These are phyloP conservation scores for Phanerotoma sp. DNA, from an alignment of 2,888 invertebrate genomes.

Conservation along the genomic window DNA sequence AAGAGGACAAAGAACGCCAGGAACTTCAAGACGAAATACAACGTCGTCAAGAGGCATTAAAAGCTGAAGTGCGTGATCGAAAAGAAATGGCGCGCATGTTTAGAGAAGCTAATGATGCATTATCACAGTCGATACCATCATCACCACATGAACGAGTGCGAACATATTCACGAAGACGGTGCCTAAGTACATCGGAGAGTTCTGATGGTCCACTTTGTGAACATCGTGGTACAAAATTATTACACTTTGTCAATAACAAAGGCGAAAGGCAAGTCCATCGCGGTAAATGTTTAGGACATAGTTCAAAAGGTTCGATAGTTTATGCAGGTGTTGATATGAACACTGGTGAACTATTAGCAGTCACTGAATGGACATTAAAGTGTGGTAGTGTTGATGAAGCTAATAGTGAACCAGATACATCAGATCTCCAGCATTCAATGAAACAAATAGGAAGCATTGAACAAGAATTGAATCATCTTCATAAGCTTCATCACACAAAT, in stretches of 20 bases:
- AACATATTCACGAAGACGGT: slow-evolving; percentile 51
- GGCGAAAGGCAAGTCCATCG: slow-evolving; percentile 68
- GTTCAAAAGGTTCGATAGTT: slow-evolving; percentile 70
- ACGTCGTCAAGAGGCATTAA: slow-evolving; percentile 75
- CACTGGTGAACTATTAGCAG: slow-evolving; percentile 70
- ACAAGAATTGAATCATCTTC: slow-evolving; percentile 74
- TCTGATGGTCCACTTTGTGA: slow-evolving; percentile 62
- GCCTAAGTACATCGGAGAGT: slow-evolving; percentile 62
- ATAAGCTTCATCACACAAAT: slow-evolving; percentile 70
- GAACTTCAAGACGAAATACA: slow-evolving; percentile 74
- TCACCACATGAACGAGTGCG: slow-evolving; percentile 50
- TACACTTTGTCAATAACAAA: slow-evolving; percentile 61
- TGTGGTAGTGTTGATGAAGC: slow-evolving; percentile 31
- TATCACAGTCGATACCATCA: slow-evolving; percentile 47
- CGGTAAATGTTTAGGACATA: slow-evolving; percentile 78
- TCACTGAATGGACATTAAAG: slow-evolving; percentile 75
- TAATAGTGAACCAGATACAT: slow-evolving; percentile 27
- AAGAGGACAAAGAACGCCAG: slow-evolving; percentile 63
- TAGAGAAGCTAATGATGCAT: slow-evolving; percentile 37
- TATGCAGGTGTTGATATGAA: slow-evolving; percentile 76
- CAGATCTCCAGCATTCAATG: slow-evolving; percentile 55
- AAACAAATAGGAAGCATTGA: slow-evolving; percentile 70
- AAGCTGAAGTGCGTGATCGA: slow-evolving; percentile 65
- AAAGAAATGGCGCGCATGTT: slow-evolving; percentile 46
- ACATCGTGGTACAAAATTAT: slow-evolving; percentile 61